Evolutionary conservation across 2,797 vertebrate genomes (phyloP).

Genomic region (Neosalanx taihuensis): DNA sequence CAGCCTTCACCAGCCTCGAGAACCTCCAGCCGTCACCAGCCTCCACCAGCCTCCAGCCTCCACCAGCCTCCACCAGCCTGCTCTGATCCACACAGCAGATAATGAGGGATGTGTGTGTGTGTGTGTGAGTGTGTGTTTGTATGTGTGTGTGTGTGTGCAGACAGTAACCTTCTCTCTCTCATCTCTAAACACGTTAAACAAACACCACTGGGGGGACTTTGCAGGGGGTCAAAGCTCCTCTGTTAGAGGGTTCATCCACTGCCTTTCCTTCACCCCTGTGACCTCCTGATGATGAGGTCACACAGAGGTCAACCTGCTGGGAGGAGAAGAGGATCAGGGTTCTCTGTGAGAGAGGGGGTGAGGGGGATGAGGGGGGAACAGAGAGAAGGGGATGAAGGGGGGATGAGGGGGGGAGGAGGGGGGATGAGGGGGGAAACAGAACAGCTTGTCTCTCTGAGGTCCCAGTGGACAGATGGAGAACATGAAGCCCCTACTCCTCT

Average conservation of each 20-base stretch:
- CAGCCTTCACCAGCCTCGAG: no score
- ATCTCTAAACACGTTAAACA: no score
- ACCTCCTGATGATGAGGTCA: neutral
- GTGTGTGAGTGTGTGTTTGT: neutral
- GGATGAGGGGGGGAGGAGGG: neutral
- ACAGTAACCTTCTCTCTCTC: neutral
- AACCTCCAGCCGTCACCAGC: no score
- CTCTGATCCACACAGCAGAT: no score
- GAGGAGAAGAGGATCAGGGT: neutral
- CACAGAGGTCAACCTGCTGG: neutral
- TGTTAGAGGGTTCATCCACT: neutral
- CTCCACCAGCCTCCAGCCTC: no score
- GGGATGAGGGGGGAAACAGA: neutral
- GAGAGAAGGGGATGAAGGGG: neutral
- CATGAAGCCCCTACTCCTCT: neutral
- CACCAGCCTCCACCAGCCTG: no score
- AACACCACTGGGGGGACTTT: neutral
- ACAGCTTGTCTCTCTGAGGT: conserved; percentile 11
- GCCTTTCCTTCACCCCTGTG: neutral
- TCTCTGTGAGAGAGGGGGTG: no score
- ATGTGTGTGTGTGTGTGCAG: neutral
- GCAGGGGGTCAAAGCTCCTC: neutral
- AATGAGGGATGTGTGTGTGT: no score
- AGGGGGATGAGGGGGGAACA: neutral
- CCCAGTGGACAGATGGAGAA: conserved; percentile 26